Evolutionary conservation across 64 coral and sea anemone species (phyloP), one percentile per base, ranked within the genome.

Genomic region (Montipora sp.): DNA sequence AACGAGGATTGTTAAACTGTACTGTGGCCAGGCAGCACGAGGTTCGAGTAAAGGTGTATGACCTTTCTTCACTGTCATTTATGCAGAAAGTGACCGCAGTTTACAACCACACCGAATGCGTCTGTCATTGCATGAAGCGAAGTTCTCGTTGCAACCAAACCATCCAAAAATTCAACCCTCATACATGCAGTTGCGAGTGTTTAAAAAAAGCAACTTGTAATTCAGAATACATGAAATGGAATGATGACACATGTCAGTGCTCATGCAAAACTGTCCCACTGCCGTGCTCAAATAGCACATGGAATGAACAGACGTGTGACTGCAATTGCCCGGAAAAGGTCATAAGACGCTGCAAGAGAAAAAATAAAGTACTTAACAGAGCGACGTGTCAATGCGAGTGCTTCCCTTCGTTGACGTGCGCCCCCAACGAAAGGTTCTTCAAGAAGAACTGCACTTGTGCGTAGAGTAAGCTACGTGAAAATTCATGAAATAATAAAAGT

Each of bases 391-490:
- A 70, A 49, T 85, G 82, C 44, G 82, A 85, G 8, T 85, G 82
- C 65, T 47, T 47, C 0, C 65, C 61, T 16, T 1, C 0, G 16
- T 45, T 63, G 4, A 1, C 19, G 4, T 85, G 82, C 27, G 15
- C 5, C 47, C 0, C 7, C 7, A 59, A 59, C 7, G 19, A 7
- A 3, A 49, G 24, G 3, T 85, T 85, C 36, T 47, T 70, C 18
- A 70, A 70, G 45, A 50, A 85, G 45, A 85, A 85, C 82, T 85
- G 82, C 63, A 85, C 82, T 47, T 85, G 82, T 71, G 45, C 49
- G 43, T 78, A n/a, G 51, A 20, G 11, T 7, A 36, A n/a, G 16
- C 59, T 67, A 67, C 60, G 48, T 47, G 5, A 83, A 19, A 59
- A 15, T 18, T 45, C 9, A 47, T n/a, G 13, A 45, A 19, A 36